Evolutionary conservation across 2,113 vertebrate genomes (phyloP), one percentile per base, ranked within the genome.

Genomic region (Mionectes macconnelli): DNA sequence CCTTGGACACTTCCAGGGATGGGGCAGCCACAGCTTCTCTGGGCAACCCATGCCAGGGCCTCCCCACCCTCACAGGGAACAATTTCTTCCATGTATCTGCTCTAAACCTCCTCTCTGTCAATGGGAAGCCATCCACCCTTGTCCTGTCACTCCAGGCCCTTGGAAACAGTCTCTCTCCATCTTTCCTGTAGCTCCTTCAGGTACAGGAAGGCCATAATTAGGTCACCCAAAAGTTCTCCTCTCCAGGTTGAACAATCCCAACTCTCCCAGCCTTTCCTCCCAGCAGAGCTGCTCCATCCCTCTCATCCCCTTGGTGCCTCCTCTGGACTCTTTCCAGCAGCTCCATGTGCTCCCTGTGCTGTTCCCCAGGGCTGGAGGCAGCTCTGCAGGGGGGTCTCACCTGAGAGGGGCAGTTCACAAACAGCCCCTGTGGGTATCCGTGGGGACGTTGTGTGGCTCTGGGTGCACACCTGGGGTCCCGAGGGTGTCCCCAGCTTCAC

Each of bases 1-100:
- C 33, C 52, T 60, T 52, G 45, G 69, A 0, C 60, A 53, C 52
- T 59, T 1, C 44, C 77, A 89, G 86, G 37, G 44, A 81, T 74
- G 77, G 33, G 33, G 8, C 77, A 81, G 68, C 86, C 76, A 8
- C 67, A 88, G 59, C 50, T 88, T 3, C 86, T 81, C 77, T 66
- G 86, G 50, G 52, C 52, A 89, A 12, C 50, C 77, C 67, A 60
- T 37, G 68, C 60, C 60, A 89, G 33, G 68, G 19, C 60, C 37
- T 50, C 0, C 0, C 12, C 28, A 66, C 14, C 27, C 27, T 89
- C 12, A 0, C 27, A 66, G 22, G 4, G 21, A 0, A 22, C 0
- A 2, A 42, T 42, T 42, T 0, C 6, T 33, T 9, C 35, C 14
- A 0, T 7, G 10, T 57, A 0, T 27, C 7, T 4, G 1, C 31